Evolutionary conservation across 2,888 invertebrate species (phyloP).

Genomic region (Mimumesa dahlbomi): DNA sequence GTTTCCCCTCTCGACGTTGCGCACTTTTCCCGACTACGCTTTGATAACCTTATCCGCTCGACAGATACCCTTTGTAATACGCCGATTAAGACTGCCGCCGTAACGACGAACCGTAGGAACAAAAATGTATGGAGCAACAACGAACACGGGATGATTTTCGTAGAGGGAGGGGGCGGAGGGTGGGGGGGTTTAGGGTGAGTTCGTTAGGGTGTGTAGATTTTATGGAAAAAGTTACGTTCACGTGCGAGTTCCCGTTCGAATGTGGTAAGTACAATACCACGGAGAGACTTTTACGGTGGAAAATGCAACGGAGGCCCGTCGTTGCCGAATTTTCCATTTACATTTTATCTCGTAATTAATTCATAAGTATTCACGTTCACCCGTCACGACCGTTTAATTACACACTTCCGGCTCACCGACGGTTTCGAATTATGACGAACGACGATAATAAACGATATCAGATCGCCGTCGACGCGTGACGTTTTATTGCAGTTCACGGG

Average conservation of each 20-base stretch:
- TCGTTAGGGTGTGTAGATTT: conserved; percentile 39
- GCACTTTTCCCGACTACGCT: conserved; percentile 23
- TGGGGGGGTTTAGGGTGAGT: conserved; percentile 4
- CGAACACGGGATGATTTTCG: not conserved
- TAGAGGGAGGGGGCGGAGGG: not conserved
- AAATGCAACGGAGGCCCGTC: too few species aligned
- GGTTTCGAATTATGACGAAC: conserved; percentile 53
- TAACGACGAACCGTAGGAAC: too few species aligned
- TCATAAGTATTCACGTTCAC: conserved; percentile 50
- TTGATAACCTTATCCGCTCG: conserved; percentile 54
- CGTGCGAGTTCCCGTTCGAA: not conserved
- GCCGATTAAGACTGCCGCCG: conserved; percentile 48
- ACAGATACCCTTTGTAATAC: conserved; percentile 41
- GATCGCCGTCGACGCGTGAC: conserved; percentile 43
- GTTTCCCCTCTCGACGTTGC: conserved; percentile 27
- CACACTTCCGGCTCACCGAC: conserved; percentile 37
- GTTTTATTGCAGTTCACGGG: conserved; percentile 49
- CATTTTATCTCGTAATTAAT: conserved; percentile 50
- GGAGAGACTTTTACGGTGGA: conserved; percentile 1
- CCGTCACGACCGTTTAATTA: conserved; percentile 45
- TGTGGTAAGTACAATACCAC: not conserved
- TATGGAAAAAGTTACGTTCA: conserved; percentile 15
- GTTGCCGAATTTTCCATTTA: not conserved
- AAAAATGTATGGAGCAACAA: too few species aligned
- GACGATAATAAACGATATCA: conserved; percentile 53